Evolutionary conservation across 2,797 vertebrate species (phyloP), one percentile per base, ranked within the genome.

Genomic region (Epinephelus malabaricus): DNA sequence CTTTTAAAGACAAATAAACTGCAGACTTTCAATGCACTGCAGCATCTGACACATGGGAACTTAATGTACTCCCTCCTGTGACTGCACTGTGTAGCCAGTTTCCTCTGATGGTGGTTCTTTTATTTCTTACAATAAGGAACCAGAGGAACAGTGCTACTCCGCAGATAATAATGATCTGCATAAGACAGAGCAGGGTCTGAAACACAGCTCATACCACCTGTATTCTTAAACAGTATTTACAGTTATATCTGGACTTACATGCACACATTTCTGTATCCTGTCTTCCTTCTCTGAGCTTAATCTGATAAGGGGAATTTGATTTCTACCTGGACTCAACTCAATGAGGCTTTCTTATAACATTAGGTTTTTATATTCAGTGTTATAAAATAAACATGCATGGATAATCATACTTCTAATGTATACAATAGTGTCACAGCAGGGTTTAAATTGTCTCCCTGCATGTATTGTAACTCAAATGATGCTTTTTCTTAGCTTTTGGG

Each of bases 11-110:
- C 21, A 25, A 62, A 53, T 47, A 1, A 62, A 40, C 23, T 17
- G 6, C 19, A 64, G 49, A 6, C 43, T 80, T 69, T 68, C 12
- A 21, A 51, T 40, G n/a, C 34, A 30, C 27, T 9, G 49, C 65
- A 59, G 21, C 14, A 12, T 50, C 21, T 64, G 51, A 45, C 40
- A 50, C 45, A 25, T 21, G 6, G 13, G 23, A 70, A 47, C 40
- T n/a, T 14, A 38, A 54, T 40, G 60, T n/a, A 14, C 45, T 18
- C 2, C 19, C 53, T 49, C 30, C 40, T 58, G 9, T 27, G 3
- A 58, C 14, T 14, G 63, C 12, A 61, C 53, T 25, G 3, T 27
- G 4, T 3, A n/a, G 43, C 46, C 47, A 51, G 0, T 40, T 54
- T 56, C 25, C 49, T 61, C 17, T 27, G 0, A 11, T 27, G 8